These are phyloP conservation scores for Romanomermis culicivorax DNA, from an alignment of 2,888 invertebrate genomes.

Conservation along the genomic window DNA sequence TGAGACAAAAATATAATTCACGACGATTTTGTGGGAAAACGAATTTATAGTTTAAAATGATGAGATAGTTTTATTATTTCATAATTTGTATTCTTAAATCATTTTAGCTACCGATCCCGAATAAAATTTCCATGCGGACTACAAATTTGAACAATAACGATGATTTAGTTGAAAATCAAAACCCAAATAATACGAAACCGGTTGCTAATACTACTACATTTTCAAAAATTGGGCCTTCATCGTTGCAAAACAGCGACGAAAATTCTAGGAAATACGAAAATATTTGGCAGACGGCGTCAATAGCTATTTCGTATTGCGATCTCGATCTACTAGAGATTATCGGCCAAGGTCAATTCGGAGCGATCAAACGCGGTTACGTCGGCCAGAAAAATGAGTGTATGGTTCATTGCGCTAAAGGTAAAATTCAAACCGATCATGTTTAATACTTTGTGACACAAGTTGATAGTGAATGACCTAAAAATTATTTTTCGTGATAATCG, in stretches of 20 bases:
- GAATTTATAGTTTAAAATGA: too few species aligned
- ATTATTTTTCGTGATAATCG: not conserved
- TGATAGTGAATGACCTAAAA: not conserved
- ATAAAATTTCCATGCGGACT: not conserved
- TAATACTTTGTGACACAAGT: not conserved
- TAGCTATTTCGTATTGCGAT: not conserved
- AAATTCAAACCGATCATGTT: too few species aligned
- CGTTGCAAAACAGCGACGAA: too few species aligned
- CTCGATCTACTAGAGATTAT: not conserved
- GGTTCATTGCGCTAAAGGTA: conserved; percentile 2
- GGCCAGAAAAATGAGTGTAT: not conserved
- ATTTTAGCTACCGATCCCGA: not conserved
- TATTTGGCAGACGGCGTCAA: not conserved
- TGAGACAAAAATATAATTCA: too few species aligned
- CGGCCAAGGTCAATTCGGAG: not conserved
- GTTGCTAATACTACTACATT: too few species aligned
- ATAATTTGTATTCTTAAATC: too few species aligned
- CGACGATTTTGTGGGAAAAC: too few species aligned
- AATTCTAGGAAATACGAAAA: not conserved
- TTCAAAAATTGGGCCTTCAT: too few species aligned
- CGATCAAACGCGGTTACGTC: conserved; percentile 2
- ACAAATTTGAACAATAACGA: not conserved
- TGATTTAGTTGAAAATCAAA: not conserved
- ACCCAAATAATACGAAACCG: too few species aligned
- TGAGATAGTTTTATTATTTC: too few species aligned